Conservation (phyloP, 2,797 vertebrate genomes). For the Centroberyx gerrardi region DNA sequence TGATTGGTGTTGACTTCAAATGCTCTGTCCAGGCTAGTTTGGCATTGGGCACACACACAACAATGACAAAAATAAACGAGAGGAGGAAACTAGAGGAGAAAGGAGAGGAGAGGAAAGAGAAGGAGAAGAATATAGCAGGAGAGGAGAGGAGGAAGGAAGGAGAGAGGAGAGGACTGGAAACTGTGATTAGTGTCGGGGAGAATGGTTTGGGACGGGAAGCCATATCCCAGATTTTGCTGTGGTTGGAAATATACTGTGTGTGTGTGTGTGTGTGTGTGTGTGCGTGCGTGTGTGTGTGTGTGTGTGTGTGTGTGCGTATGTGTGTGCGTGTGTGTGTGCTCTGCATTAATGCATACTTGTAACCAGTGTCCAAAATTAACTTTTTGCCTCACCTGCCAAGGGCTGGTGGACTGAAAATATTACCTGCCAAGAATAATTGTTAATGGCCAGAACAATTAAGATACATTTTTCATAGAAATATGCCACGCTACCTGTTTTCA, state of each 20-base stretch:
- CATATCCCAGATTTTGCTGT: not conserved
- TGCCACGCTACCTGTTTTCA: too few relatives aligned
- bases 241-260: not conserved
- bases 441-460: not conserved
- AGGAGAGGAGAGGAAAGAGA: not conserved
- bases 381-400: too few relatives aligned
- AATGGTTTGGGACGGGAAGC: not conserved
- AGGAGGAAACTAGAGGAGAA: not conserved
- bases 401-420: not conserved
- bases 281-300: too few relatives aligned
- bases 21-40: conserved; percentile 43
- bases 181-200: too few relatives aligned
- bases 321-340: not conserved
- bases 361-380: not conserved
- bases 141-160: too few relatives aligned
- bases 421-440: not conserved
- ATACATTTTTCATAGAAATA: conserved; percentile 5
- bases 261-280: too few relatives aligned
- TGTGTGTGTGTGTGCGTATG: too few relatives aligned
- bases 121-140: not conserved
- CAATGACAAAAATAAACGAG: conserved; percentile 6
- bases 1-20: conserved; percentile 48
- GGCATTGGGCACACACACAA: not conserved
- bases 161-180: too few relatives aligned
- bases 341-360: not conserved